Evolutionary conservation across 2,888 invertebrate genomes (phyloP).

Genomic region (Eucera pruinosa): DNA sequence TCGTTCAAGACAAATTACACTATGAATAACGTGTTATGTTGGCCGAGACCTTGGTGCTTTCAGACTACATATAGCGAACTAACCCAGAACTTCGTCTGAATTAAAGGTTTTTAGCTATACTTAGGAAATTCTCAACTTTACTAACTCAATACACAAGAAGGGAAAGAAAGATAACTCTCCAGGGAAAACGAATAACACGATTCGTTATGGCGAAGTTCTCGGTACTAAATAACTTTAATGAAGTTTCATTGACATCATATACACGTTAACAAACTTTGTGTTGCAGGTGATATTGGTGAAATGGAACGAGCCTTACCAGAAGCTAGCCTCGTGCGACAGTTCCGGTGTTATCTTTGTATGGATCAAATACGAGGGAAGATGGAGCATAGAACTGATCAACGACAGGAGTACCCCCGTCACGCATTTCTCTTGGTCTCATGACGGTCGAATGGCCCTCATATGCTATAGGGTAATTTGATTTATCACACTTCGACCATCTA

Average conservation of each 20-base stretch:
- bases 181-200: too few species aligned
- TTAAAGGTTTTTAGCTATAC: slow-evolving; percentile 28
- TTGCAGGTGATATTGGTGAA: slow-evolving; percentile 95
- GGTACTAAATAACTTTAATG: too few species aligned
- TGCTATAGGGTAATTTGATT: slow-evolving; percentile 92
- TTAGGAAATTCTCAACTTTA: neutral
- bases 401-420: slow-evolving; percentile 98
- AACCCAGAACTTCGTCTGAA: slow-evolving; percentile 46
- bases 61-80: slow-evolving; percentile 24
- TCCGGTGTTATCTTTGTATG: slow-evolving; percentile 99
- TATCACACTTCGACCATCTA: neutral
- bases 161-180: too few species aligned
- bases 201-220: too few species aligned
- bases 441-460: slow-evolving; percentile 98
- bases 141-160: neutral
- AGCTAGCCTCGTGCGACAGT: slow-evolving; percentile 98
- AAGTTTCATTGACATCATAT: neutral
- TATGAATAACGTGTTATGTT: slow-evolving; percentile 56
- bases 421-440: slow-evolving; percentile 99
- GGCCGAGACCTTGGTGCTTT: slow-evolving; percentile 62
- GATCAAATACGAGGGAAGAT: slow-evolving; percentile 99
- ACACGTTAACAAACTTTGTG: neutral
- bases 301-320: slow-evolving; percentile 99
- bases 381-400: slow-evolving; percentile 99
- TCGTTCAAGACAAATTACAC: slow-evolving; percentile 55